Base-by-base conservation (phyloP, 2,888 invertebrate species). In the Xiphydria camelus region DNA sequence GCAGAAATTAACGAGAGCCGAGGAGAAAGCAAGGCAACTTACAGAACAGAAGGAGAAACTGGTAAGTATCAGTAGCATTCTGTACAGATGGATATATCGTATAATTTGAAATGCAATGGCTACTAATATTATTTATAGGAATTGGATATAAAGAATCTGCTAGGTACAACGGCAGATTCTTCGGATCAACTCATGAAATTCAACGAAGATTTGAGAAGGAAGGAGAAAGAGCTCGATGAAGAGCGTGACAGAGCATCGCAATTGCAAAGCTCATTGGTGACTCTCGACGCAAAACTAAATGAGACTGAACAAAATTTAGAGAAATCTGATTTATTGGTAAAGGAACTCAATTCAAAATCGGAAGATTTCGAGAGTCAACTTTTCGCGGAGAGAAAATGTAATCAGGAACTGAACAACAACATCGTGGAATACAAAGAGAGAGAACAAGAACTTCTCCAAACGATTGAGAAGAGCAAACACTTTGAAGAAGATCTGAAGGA, bases 131-230 rank as follows among this genome's bases (percentile, higher is more conserved):
- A 4, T 41, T 34, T 46, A 23, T 39, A 73, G 62, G 84, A 86
- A 72, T 64, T 77, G 4, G 83, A 86, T 64, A 79, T 87, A 49
- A 73, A 80, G 39, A 79, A 78, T 61, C 67, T 85, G n/a, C 81
- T 82, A 37, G 82, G 79, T 32, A 80, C 82, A 50, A 81, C 85
- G 0, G 81, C 82, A 3, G 82, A 85, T 65, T 84, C 84, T 1
- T 77, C 77, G 1, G 67, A 70, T 17, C 75, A 78, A 42, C 57
- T 78, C n/a, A 56, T 60, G 9, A 74, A 73, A 38, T 68, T 77
- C 39, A 77, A 73, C 26, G 69, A 73, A 35, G 74, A 76, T 19
- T 51, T 71, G 22, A 55, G 67, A 20, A 55, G 60, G 29, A 75
- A 70, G 42, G 76, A 77, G 47, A 74, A 69, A 34, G 75, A 76